Percentiles rank a stretch among this genome's conserved stretches.
phyloP scores from a whole-genome alignment of 1,140 invertebrate species.

The Aphelinus certus region DNA sequence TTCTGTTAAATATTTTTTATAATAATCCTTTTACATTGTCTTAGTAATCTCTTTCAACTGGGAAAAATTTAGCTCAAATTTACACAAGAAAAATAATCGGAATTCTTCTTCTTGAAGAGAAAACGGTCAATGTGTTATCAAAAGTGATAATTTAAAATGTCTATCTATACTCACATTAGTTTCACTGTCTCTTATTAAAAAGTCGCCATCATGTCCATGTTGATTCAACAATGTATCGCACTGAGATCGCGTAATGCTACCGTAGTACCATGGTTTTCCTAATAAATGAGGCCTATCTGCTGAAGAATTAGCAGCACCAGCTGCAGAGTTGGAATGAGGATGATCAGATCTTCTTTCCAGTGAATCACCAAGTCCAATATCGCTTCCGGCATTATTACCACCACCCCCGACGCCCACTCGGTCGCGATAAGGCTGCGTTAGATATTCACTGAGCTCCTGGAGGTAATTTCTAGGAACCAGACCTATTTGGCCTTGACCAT shows the following conservation, averaged over 20 bases:
- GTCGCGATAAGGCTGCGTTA: conserved; percentile 82
- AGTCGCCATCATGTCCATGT: conserved; percentile 96
- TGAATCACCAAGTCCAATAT: conserved; percentile 63
- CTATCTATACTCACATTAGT: conserved; percentile 85
- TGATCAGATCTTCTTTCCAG: conserved; percentile 62
- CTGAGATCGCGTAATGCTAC: conserved; percentile 91
- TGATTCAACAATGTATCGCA: conserved; percentile 95
- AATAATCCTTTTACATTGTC: too few species aligned
- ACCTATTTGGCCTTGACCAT: conserved; percentile 89
- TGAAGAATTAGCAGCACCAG: conserved; percentile 34
- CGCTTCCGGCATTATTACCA: conserved; percentile 58
- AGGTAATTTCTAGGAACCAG: conserved; percentile 97
- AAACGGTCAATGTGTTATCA: not conserved
- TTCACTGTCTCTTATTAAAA: conserved; percentile 97
- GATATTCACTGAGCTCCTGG: conserved; percentile 87
- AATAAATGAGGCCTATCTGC: conserved; percentile 75
- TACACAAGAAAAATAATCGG: not conserved
- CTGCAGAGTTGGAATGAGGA: conserved; percentile 23
- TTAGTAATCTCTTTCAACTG: too few species aligned
- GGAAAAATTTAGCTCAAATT: not conserved
- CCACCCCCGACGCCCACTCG: conserved; percentile 52
- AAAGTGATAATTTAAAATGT: conserved; percentile 18
- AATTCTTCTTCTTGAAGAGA: conserved; percentile 10
- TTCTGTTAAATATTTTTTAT: too few species aligned
- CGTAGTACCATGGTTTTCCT: conserved; percentile 96